Evolutionary conservation across 2,888 invertebrate genomes (phyloP).

Genomic region (Tenthredo amoena): DNA sequence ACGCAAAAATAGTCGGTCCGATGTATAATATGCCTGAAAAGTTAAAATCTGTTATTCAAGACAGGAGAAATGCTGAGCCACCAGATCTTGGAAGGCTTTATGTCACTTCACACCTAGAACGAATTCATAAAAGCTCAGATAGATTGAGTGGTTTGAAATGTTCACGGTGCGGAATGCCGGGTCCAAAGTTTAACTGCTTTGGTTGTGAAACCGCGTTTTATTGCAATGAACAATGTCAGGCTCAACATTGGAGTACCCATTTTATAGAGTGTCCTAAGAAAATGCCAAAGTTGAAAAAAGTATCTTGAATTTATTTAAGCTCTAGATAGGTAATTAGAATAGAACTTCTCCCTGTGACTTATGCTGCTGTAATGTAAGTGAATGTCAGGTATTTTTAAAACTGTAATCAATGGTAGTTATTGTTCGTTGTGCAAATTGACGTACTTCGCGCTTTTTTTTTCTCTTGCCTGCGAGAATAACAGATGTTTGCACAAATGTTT

Average conservation of each 20-base stretch:
- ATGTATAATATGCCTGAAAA: not conserved
- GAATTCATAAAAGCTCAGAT: constrained; percentile 60
- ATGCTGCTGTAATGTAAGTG: not conserved
- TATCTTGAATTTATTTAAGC: constrained; percentile 59
- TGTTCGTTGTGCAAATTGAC: not conserved
- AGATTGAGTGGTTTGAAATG: constrained; percentile 62
- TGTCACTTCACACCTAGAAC: constrained; percentile 68
- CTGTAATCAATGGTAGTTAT: not conserved
- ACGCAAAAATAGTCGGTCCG: not conserved
- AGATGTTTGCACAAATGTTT: not conserved
- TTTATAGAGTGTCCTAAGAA: constrained; percentile 71
- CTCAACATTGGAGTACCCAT: constrained; percentile 71
- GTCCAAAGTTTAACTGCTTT: constrained; percentile 71
- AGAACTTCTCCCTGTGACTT: constrained; percentile 3
- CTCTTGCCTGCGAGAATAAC: not conserved
- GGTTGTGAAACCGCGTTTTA: constrained; percentile 72
- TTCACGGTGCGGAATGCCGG: constrained; percentile 67
- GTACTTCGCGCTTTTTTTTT: not conserved
- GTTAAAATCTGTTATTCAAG: not conserved
- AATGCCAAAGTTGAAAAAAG: constrained; percentile 74
- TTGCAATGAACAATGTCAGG: constrained; percentile 72
- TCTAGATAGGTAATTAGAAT: not conserved
- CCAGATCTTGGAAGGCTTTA: constrained; percentile 59
- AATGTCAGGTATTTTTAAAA: not conserved
- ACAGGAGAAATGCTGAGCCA: not conserved